These are phyloP conservation scores for Caretta caretta DNA, from an alignment of 2,113 vertebrate species.

Conservation along the genomic window DNA sequence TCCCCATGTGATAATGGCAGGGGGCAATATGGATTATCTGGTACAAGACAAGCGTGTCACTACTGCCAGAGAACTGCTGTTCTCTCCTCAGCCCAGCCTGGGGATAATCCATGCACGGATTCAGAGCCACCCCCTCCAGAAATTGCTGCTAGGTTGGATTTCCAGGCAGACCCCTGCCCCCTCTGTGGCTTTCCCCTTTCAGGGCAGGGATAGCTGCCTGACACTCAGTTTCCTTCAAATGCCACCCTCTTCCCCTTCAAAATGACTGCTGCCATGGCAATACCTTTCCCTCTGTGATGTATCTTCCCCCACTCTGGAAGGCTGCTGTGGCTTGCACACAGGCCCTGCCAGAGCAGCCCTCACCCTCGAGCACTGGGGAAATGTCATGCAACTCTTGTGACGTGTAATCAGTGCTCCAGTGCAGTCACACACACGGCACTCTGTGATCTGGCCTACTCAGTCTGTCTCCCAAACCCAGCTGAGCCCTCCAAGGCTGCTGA, in stretches of 20 bases:
- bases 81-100: background rate
- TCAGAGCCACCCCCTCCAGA: background rate
- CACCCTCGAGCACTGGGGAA: background rate
- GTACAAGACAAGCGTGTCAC: background rate
- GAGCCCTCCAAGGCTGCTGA: slow-evolving; percentile 35
- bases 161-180: background rate
- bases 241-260: background rate
- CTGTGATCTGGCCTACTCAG: background rate
- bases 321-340: no score
- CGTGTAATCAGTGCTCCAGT: background rate
- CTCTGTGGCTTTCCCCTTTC: background rate
- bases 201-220: background rate
- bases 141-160: background rate
- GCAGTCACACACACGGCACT: background rate
- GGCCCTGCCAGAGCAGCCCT: no score
- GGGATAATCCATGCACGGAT: no score
- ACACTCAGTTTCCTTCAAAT: background rate
- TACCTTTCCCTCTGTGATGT: background rate
- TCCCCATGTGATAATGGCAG: background rate
- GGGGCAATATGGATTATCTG: background rate
- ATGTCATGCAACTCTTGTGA: no score
- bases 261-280: background rate
- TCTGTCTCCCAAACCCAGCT: no score
- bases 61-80: no score
- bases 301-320: background rate